phyloP scores from a whole-genome alignment of 2,888 invertebrate genomes.

The Tetanocera ferruginea region DNA sequence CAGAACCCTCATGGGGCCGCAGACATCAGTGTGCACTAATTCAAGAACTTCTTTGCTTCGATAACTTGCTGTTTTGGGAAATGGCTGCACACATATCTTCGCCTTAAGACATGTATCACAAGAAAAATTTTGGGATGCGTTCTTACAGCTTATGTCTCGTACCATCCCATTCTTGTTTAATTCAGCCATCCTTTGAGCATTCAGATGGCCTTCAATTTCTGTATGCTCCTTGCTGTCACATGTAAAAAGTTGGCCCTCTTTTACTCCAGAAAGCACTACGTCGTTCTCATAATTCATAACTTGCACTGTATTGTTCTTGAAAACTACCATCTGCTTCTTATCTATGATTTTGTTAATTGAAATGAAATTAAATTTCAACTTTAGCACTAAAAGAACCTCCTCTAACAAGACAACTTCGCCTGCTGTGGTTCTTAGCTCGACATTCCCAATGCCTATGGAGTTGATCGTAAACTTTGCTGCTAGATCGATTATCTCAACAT shows the following conservation, averaged over 20 bases:
- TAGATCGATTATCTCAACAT: background rate
- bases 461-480: background rate
- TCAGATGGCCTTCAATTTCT: constrained; percentile 28
- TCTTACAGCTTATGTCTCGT: background rate
- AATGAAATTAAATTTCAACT: no score
- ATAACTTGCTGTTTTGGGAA: no score
- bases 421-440: background rate
- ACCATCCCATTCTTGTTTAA: constrained; percentile 4
- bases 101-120: constrained; percentile 26
- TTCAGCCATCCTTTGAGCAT: constrained; percentile 25
- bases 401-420: constrained; percentile 9
- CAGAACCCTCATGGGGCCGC: no score
- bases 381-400: no score
- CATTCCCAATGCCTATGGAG: background rate
- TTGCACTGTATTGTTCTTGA: no score
- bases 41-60: no score
- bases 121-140: background rate
- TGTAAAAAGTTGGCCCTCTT: background rate
- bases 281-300: no score
- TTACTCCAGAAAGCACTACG: no score
- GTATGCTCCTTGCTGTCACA: background rate
- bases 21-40: no score
- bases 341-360: no score
- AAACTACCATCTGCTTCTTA: no score
- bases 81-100: no score